Percentiles rank a stretch among this genome's conserved stretches.
Conservation (phyloP, 2,797 vertebrate genomes). For the Corythornis leucogaster region DNA sequence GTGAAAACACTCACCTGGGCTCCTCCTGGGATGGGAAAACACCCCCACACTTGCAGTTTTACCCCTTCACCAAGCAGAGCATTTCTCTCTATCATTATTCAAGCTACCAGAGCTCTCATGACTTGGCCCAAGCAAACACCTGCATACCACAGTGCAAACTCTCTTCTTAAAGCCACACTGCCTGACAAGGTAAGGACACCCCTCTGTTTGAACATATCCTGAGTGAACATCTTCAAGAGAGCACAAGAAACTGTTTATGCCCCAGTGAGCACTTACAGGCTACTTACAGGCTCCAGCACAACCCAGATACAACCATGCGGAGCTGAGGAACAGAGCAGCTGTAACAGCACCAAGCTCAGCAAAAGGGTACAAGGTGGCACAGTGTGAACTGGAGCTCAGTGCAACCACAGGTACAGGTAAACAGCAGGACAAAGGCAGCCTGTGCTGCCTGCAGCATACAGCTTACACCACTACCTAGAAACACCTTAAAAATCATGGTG, state of each 20-base stretch:
- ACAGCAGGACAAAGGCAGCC: neutral
- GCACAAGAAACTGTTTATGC: neutral
- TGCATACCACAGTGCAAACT: neutral
- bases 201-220: neutral
- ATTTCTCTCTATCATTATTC: neutral
- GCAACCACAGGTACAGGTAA: fast-evolving
- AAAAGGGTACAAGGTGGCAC: neutral
- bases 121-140: neutral
- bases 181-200: neutral
- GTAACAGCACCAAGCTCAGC: neutral
- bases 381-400: neutral
- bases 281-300: neutral
- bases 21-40: neutral
- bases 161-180: neutral
- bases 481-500: neutral
- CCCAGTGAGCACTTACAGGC: neutral
- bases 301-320: neutral
- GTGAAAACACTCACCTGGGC: neutral
- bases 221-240: neutral
- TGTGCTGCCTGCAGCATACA: neutral
- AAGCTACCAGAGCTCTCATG: neutral
- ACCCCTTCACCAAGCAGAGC: neutral
- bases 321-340: neutral
- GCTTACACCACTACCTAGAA: neutral
- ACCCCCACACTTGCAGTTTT: neutral